Base-by-base conservation (phyloP, 2,888 invertebrate species). In the Tinea semifulvella region DNA sequence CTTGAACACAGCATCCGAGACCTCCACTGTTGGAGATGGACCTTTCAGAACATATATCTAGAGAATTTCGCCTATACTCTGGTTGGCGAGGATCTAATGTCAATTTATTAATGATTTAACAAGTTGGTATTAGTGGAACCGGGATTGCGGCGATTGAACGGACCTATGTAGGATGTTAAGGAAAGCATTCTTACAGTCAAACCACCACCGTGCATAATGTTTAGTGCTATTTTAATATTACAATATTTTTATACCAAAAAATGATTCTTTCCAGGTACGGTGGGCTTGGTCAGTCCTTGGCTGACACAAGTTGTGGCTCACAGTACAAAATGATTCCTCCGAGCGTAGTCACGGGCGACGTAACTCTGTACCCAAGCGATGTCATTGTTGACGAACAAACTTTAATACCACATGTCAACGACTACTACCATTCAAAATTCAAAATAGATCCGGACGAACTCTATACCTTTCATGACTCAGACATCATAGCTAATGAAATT, bases 371-470 rank as follows among this genome's bases (percentile, higher is more conserved):
- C 50, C 68, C 76, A 51, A 70, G 75, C 47, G 79, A 79, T 20
- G 70, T 66, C 52, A 70, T 77, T 2, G 68, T 68, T 11, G 80
- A 77, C 49, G 80, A 79, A 47, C 76, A 76, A 50, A 54, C 65
- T 6, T 79, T 77, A 53, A 68, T 77, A 55, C 65, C 65, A 49
- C 77, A 79, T 52, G 58, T 74, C 4, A 76, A 68, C 58, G 79
- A 80, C 49, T 79, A 69, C 52, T 80, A 65, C 46, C 65, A 76
- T 57, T 65, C 72, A 50, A 79, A 79, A 66, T 80, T 76, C 58
- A 81, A 80, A 69, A 77, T 79, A 57, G 79, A 80, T 63, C 76
- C 77, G 48, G 80, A 75, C 51, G 82, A 82, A 53, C 56, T 82
- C 35, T 81, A 81, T 52, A 80, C 81, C 43, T 82, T 82, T 60